These are phyloP conservation scores for Ictidomys tridecemlineatus DNA, from an alignment of 2,113 vertebrate genomes.

Conservation along the genomic window DNA sequence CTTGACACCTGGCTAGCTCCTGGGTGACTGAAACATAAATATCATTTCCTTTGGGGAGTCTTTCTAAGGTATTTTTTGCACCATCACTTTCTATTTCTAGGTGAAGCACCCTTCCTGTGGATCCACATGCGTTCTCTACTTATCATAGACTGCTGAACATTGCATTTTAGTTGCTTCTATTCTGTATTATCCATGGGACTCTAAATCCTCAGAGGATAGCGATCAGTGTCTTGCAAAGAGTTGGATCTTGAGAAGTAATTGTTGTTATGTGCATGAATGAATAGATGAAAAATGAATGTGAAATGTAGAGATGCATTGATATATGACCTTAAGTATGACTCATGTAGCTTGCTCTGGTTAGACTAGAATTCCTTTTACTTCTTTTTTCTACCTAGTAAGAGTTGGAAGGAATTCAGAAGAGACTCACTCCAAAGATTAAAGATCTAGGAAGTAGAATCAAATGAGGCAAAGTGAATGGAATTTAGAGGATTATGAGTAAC, in stretches of 20 bases:
- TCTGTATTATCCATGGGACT: not conserved
- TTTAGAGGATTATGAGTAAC: slow-evolving; percentile 10
- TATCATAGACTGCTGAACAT: not conserved
- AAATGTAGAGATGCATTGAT: not conserved
- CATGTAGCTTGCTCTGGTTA: not conserved
- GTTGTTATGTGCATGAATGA: slow-evolving; percentile 6
- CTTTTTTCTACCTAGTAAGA: slow-evolving; percentile 21
- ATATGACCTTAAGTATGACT: not conserved
- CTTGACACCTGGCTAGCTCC: not conserved
- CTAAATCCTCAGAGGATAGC: not conserved
- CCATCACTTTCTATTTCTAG: not conserved
- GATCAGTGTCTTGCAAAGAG: not conserved
- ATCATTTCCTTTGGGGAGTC: slow-evolving; percentile 2
- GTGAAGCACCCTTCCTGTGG: not conserved
- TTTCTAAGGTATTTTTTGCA: not conserved
- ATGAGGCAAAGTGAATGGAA: not conserved
- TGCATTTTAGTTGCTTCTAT: slow-evolving; percentile 49
- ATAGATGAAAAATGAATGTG: slow-evolving; percentile 1
- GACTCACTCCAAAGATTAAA: slow-evolving; percentile 29
- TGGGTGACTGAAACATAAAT: slow-evolving; percentile 25
- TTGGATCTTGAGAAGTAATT: slow-evolving; percentile 8
- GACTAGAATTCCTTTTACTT: slow-evolving; percentile 14
- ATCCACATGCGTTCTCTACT: not conserved
- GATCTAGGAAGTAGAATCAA: slow-evolving; percentile 46
- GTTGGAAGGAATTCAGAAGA: slow-evolving; percentile 24